A percentile compares a stretch with the other conserved stretches of the same genome.
These are phyloP conservation scores for Ptychobarbus kaznakovi DNA, from an alignment of 2,797 vertebrate genomes.

Conservation along the genomic window DNA sequence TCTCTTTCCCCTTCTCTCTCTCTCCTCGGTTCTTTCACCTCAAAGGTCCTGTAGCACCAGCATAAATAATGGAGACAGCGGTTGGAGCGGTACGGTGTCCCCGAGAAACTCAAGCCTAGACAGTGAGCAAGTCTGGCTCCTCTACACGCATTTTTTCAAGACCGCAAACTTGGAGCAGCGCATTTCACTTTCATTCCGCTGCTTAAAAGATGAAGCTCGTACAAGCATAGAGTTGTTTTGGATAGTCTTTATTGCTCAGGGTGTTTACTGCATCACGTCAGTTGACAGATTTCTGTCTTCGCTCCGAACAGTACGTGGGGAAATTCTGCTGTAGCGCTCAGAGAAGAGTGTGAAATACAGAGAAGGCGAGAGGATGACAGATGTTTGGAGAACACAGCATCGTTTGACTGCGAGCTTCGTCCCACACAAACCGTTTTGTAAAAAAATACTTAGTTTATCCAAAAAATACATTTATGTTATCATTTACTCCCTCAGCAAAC, in stretches of 20 bases:
- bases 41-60: neutral
- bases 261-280: neutral
- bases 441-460: neutral
- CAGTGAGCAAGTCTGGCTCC: slow-evolving; percentile 18
- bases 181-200: neutral
- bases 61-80: slow-evolving; percentile 1
- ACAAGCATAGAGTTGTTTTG: neutral
- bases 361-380: slow-evolving; percentile 20
- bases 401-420: neutral
- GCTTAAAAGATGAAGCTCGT: slow-evolving; percentile 10
- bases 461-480: neutral
- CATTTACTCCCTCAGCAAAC: neutral
- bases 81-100: neutral
- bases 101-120: neutral
- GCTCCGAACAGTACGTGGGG: neutral
- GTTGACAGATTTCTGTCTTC: slow-evolving; percentile 32
- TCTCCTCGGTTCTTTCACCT: neutral
- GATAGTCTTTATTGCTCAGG: neutral
- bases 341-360: slow-evolving; percentile 14
- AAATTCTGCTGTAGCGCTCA: slow-evolving; percentile 2
- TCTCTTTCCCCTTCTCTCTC: neutral
- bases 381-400: slow-evolving; percentile 4
- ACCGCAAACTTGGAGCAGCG: neutral
- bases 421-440: neutral
- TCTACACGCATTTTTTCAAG: neutral